phyloP scores from a whole-genome alignment of 2,888 invertebrate species.

The Cordilura impudica region DNA sequence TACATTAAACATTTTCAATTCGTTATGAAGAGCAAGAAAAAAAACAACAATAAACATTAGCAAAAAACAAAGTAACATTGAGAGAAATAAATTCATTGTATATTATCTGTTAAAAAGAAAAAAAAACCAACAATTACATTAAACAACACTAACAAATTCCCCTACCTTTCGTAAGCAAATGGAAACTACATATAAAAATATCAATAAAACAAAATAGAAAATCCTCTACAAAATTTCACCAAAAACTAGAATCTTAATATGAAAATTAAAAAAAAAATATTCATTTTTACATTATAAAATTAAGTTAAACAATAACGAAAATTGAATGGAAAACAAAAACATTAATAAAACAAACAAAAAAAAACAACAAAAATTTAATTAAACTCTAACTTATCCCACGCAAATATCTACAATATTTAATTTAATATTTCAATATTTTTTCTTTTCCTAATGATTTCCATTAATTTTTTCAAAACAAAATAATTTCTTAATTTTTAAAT shows the following conservation, averaged over 20 bases:
- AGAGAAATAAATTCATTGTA: constrained; percentile 33
- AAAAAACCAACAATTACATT: not conserved
- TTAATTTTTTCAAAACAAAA: constrained; percentile 29
- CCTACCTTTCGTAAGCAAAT: constrained; percentile 2
- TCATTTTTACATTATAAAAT: not conserved
- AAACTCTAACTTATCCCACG: constrained; percentile 62
- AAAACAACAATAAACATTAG: constrained; percentile 4
- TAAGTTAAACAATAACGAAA: not conserved
- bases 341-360: constrained; percentile 12
- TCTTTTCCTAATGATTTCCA: constrained; percentile 21
- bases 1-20: constrained; percentile 44
- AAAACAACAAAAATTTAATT: constrained; percentile 40
- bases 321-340: constrained; percentile 9
- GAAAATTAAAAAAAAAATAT: not conserved
- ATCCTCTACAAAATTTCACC: constrained; percentile 5
- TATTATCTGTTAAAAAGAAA: constrained; percentile 43
- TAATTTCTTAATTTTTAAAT: constrained; percentile 49
- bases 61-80: no score
- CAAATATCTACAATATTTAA: constrained; percentile 60
- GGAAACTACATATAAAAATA: constrained; percentile 1
- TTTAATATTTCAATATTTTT: constrained; percentile 37
- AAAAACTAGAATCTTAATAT: constrained; percentile 2
- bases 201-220: constrained; percentile 1
- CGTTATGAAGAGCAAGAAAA: not conserved
- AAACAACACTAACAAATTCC: constrained; percentile 24